Percentiles rank a stretch among this genome's conserved stretches.
These are phyloP conservation scores for Fregetta grallaria DNA, from an alignment of 2,113 vertebrate species.

Conservation along the genomic window DNA sequence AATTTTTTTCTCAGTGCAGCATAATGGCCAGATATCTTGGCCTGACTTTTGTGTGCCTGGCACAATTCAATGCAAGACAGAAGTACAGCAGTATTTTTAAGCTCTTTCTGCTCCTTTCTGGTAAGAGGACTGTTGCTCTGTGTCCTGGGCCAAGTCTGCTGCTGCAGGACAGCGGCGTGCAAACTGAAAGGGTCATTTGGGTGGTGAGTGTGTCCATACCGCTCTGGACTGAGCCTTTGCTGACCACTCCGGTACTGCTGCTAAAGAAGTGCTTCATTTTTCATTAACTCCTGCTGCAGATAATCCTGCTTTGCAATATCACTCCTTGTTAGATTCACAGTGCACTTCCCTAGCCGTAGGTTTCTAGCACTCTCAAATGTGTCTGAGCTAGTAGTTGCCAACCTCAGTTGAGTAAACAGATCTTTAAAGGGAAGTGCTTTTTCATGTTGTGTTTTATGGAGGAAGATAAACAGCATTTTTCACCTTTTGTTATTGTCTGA, in stretches of 20 bases:
- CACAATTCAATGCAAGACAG: neutral
- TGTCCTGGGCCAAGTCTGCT: neutral
- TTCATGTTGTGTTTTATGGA: slow-evolving; percentile 13
- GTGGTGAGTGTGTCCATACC: neutral
- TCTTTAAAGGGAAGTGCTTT: slow-evolving; percentile 43
- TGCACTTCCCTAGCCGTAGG: neutral
- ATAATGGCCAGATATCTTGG: neutral
- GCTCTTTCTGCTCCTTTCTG: neutral
- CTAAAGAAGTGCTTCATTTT: neutral
- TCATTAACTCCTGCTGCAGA: neutral
- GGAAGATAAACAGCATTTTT: slow-evolving; percentile 45
- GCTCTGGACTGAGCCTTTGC: neutral
- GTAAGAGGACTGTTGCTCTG: neutral
- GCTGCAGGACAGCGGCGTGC: neutral
- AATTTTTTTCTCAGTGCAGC: neutral
- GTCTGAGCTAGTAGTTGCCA: slow-evolving; percentile 11
- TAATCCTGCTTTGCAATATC: neutral
- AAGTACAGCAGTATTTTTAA: neutral
- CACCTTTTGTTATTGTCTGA: slow-evolving; percentile 1
- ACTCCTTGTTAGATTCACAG: neutral
- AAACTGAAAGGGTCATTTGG: neutral
- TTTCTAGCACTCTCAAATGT: slow-evolving; percentile 25
- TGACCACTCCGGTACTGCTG: neutral
- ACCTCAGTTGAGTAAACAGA: slow-evolving; percentile 23
- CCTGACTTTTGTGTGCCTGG: neutral